Evolutionary conservation across 2,797 vertebrate species (phyloP).

Genomic region (Euphonia xanthogaster): DNA sequence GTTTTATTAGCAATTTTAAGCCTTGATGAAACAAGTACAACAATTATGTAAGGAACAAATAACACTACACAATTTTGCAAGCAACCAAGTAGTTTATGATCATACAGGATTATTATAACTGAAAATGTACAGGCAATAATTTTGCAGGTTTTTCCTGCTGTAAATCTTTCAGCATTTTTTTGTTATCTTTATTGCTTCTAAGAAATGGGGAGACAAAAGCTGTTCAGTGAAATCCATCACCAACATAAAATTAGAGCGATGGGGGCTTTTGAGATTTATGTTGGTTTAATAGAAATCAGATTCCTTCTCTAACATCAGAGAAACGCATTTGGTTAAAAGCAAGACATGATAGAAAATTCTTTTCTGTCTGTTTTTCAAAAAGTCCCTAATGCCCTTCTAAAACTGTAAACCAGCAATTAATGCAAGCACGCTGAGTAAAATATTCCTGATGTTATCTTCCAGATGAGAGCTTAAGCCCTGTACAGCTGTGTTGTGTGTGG

Average conservation of each 20-base stretch:
- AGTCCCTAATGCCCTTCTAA: neutral
- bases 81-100: neutral
- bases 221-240: constrained; percentile 7
- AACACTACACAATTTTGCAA: neutral
- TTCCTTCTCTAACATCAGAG: neutral
- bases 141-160: neutral
- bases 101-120: neutral
- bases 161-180: neutral
- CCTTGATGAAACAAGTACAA: neutral
- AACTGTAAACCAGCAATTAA: constrained; percentile 37
- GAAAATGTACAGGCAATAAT: neutral
- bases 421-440: constrained; percentile 7
- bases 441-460: neutral
- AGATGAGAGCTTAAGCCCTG: neutral
- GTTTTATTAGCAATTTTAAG: neutral
- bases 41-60: neutral
- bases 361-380: constrained; percentile 9
- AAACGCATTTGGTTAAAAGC: neutral
- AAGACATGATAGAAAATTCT: neutral
- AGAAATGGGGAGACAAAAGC: neutral
- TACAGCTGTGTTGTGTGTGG: neutral
- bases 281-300: constrained; percentile 24
- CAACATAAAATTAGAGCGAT: constrained; percentile 11
- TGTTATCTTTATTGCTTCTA: neutral
- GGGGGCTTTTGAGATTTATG: neutral